A percentile compares a stretch with the other conserved stretches of the same genome.
Evolutionary conservation across 1,140 invertebrate genomes (phyloP).

Genomic region (Tenebrio molitor): DNA sequence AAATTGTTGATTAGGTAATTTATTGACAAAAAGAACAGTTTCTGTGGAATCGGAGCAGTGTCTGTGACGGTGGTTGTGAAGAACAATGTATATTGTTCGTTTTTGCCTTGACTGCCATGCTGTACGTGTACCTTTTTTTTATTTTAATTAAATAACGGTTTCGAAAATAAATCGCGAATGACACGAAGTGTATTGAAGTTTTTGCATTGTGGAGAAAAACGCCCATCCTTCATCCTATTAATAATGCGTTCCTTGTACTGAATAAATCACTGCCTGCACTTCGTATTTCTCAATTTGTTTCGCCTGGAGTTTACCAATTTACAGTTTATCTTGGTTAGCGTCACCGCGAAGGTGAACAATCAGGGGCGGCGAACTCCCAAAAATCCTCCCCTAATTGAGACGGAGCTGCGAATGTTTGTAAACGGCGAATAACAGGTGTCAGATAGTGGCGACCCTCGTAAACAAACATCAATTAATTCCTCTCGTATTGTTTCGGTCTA

Average conservation of each 20-base stretch:
- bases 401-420: slow-evolving; percentile 1
- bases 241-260: slow-evolving; percentile 44
- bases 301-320: slow-evolving; percentile 55
- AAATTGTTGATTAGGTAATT: no score
- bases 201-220: slow-evolving; percentile 13
- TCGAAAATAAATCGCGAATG: slow-evolving; percentile 23
- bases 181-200: slow-evolving; percentile 21
- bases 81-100: no score
- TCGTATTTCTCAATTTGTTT: slow-evolving; percentile 58
- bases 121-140: background rate
- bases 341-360: slow-evolving; percentile 38
- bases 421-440: slow-evolving; percentile 52
- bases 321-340: slow-evolving; percentile 56
- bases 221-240: slow-evolving; percentile 46
- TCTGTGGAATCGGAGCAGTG: no score
- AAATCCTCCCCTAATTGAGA: background rate
- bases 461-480: slow-evolving; percentile 42
- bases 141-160: slow-evolving; percentile 18
- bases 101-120: no score
- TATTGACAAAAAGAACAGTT: no score
- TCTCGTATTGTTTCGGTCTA: slow-evolving; percentile 41
- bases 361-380: background rate
- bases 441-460: slow-evolving; percentile 32
- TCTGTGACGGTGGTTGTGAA: no score
- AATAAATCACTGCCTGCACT: slow-evolving; percentile 56